phyloP scores from a whole-genome alignment of 2,113 vertebrate species.

The Sceloporus undulatus region DNA sequence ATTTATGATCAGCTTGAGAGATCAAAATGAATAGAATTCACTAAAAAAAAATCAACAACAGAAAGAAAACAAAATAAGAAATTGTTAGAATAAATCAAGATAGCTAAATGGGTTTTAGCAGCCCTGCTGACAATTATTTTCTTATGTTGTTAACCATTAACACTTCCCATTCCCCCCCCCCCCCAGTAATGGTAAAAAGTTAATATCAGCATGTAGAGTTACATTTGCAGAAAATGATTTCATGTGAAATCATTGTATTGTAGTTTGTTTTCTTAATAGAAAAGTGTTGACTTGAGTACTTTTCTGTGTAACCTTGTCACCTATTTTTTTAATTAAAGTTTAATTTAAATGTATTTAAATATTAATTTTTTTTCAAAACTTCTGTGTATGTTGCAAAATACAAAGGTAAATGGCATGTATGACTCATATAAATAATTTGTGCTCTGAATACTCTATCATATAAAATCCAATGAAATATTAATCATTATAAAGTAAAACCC shows the following conservation, averaged over 20 bases:
- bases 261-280: too few relatives aligned
- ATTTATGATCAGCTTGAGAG: not conserved
- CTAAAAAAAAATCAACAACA: not conserved
- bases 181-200: not conserved
- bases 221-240: not conserved
- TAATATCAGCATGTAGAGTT: not conserved
- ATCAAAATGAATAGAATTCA: not conserved
- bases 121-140: not conserved
- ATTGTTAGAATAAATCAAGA: conserved; percentile 3
- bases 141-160: not conserved
- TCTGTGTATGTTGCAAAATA: not conserved
- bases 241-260: not conserved
- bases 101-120: not conserved
- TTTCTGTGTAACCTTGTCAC: too few relatives aligned
- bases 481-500: not conserved
- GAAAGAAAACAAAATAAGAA: not conserved
- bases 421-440: too few relatives aligned
- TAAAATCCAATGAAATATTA: not conserved
- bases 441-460: not conserved
- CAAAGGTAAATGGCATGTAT: not conserved
- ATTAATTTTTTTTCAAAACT: not conserved
- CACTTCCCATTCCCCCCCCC: not conserved
- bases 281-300: too few relatives aligned
- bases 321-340: too few relatives aligned
- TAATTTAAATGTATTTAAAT: not conserved